phyloP scores from a whole-genome alignment of 1,140 invertebrate species.

The Microplitis mediator region DNA sequence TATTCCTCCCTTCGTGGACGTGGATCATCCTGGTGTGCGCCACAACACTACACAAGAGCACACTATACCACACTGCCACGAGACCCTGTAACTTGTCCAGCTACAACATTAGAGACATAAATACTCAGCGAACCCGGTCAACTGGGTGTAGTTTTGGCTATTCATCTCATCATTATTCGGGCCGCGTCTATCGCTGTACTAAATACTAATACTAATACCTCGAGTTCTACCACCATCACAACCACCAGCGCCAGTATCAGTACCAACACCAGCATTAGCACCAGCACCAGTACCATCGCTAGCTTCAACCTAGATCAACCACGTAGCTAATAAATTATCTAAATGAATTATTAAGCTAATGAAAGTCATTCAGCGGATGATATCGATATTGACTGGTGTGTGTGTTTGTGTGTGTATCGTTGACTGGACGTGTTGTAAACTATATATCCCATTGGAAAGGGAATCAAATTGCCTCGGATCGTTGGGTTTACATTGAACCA shows the following conservation, averaged over 20 bases:
- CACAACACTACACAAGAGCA: not conserved
- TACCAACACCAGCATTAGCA: too few species aligned
- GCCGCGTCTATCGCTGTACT: not conserved
- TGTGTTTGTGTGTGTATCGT: too few species aligned
- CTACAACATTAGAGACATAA: conserved; percentile 17
- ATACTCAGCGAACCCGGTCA: conserved; percentile 11
- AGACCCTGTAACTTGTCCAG: not conserved
- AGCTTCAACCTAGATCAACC: too few species aligned
- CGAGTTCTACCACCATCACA: not conserved
- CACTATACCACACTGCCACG: not conserved
- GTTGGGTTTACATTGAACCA: conserved; percentile 9
- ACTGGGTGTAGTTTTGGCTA: conserved; percentile 20
- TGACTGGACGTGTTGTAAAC: not conserved
- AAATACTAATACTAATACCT: conserved; percentile 1
- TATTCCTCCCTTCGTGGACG: conserved; percentile 1
- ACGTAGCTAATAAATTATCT: too few species aligned
- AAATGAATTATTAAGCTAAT: conserved; percentile 1
- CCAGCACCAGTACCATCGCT: too few species aligned
- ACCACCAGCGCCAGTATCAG: not conserved
- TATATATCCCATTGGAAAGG: conserved; percentile 1
- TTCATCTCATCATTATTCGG: conserved; percentile 18
- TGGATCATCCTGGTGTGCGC: not conserved
- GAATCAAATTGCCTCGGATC: conserved; percentile 19
- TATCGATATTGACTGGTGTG: not conserved
- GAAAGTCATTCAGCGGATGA: not conserved